These are phyloP conservation scores for Datnioides undecimradiatus DNA, from an alignment of 2,113 vertebrate genomes.

Conservation along the genomic window DNA sequence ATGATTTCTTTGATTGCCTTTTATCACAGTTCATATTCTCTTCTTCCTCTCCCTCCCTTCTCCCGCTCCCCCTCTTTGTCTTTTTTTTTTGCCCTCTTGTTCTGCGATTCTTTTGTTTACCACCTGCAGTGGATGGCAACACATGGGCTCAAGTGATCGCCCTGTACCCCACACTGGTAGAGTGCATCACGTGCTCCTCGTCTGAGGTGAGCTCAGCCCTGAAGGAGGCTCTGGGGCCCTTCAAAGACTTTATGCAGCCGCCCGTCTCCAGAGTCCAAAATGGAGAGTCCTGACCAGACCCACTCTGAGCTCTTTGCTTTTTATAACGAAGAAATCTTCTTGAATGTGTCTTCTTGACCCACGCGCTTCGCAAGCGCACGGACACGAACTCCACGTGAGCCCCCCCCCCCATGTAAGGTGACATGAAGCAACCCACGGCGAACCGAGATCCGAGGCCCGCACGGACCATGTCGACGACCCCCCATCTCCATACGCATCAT, in stretches of 20 bases:
- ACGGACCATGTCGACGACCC: conserved; percentile 24
- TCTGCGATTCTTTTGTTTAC: conserved; percentile 18
- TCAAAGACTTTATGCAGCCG: conserved; percentile 99
- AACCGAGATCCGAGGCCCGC: conserved; percentile 28
- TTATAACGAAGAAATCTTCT: conserved; percentile 75
- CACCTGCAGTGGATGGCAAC: conserved; percentile 91
- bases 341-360: conserved; percentile 77
- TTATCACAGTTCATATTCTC: conserved; percentile 30
- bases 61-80: conserved; percentile 1
- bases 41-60: conserved; percentile 19
- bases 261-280: conserved; percentile 96
- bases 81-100: too few relatives aligned
- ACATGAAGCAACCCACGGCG: conserved; percentile 61
- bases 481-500: conserved; percentile 58
- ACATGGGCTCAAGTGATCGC: conserved; percentile 98
- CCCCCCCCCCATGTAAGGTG: conserved; percentile 57
- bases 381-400: conserved; percentile 69
- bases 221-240: conserved; percentile 96
- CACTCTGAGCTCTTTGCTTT: conserved; percentile 50
- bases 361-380: conserved; percentile 59
- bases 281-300: conserved; percentile 92
- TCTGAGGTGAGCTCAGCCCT: conserved; percentile 96
- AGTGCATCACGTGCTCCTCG: conserved; percentile 97
- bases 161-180: conserved; percentile 96
- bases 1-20: conserved; percentile 63